Conservation (phyloP, 1,140 invertebrate genomes). For the Drosophila rhopaloa region DNA sequence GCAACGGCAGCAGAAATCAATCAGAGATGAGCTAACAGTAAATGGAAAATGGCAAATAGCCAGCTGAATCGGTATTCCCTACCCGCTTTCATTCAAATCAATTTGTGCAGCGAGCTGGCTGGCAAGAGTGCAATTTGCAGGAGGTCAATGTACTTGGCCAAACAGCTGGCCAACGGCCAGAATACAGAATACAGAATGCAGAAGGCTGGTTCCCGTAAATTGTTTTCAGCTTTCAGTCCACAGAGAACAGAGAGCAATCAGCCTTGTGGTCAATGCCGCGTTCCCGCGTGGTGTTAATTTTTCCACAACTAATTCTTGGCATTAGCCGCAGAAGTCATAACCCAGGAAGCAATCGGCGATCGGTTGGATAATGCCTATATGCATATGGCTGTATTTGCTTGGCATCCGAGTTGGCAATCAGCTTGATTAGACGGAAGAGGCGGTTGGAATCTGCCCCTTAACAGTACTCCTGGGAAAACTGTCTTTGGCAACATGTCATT, state of each 20-base stretch:
- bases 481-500: conserved; percentile 23
- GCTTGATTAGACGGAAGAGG: conserved; percentile 48
- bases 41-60: conserved; percentile 48
- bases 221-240: conserved; percentile 60
- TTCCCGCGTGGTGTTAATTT: conserved; percentile 76
- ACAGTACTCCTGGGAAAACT: conserved; percentile 33
- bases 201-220: conserved; percentile 66
- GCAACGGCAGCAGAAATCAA: conserved; percentile 71
- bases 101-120: conserved; percentile 52
- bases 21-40: conserved; percentile 75
- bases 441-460: conserved; percentile 30
- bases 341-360: conserved; percentile 64
- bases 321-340: conserved; percentile 78
- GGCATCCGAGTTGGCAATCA: conserved; percentile 3
- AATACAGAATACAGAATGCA: conserved; percentile 20
- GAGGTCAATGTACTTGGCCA: conserved; percentile 74
- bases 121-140: conserved; percentile 58
- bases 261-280: conserved; percentile 66
- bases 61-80: conserved; percentile 25
- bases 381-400: conserved; percentile 52
- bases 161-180: conserved; percentile 51
- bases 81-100: conserved; percentile 65
- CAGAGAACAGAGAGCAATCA: conserved; percentile 36
- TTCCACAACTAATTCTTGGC: conserved; percentile 80
- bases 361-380: conserved; percentile 11